phyloP scores from a whole-genome alignment of 2,797 vertebrate species.

The Antrozous pallidus region DNA sequence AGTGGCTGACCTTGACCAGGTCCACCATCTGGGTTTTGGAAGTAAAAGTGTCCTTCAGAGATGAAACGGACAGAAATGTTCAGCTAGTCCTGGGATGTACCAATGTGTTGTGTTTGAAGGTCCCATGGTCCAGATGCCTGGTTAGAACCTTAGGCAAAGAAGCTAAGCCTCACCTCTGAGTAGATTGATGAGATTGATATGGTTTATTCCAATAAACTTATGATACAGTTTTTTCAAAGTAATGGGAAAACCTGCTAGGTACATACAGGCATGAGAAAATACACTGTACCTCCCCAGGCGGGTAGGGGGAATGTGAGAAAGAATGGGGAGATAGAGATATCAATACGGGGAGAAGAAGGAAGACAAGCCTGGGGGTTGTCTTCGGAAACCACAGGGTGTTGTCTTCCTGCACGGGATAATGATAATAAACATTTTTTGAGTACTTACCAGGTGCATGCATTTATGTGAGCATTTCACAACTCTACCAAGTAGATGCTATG shows the following conservation, averaged over 20 bases:
- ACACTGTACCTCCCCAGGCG: not conserved
- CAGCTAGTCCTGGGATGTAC: not conserved
- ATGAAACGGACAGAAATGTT: not conserved
- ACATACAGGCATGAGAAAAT: not conserved
- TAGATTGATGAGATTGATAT: not conserved
- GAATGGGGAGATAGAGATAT: not conserved
- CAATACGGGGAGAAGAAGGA: not conserved
- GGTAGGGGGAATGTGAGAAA: not conserved
- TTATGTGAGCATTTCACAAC: not conserved
- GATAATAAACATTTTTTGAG: not conserved
- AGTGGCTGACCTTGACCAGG: not conserved
- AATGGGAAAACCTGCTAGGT: not conserved
- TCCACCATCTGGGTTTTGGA: not conserved
- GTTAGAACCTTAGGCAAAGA: not conserved
- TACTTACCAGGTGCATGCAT: not conserved
- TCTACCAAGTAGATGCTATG: not conserved
- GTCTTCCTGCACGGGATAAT: not conserved
- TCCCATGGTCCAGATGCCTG: not conserved
- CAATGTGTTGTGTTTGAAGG: not conserved
- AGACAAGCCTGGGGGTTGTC: not conserved
- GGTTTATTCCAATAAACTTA: not conserved
- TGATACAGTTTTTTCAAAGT: not conserved
- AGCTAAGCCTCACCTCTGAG: not conserved
- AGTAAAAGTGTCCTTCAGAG: constrained; percentile 16
- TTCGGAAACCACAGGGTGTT: not conserved